Evolutionary conservation across 92 coral and sea anemone species (phyloP), one percentile per base, ranked within the genome.

Genomic region (Umimayanthus kanabou): DNA sequence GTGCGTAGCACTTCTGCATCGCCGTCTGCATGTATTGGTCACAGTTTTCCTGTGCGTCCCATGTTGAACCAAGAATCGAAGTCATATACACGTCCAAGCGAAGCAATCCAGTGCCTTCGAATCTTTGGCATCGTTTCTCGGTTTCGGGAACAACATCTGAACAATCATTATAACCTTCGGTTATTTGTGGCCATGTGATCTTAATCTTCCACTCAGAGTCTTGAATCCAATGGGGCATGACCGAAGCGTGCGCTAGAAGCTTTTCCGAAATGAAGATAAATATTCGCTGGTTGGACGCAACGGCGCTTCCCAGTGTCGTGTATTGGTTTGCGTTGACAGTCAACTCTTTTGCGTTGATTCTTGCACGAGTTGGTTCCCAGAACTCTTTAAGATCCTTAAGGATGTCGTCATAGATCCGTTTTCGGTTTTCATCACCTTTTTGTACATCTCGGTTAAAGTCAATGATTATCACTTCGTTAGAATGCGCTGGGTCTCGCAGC

Each of bases 381-480:
- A 85, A 67, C 47, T 14, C 80, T 66, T 82, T 33, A 18, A 92
- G 67, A 57, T 77, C 86, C 26, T 88, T 58, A n/a, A 84, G 49
- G 28, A 92, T 84, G 74, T 81, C 84, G 4, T 74, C 40, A 37
- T 90, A 90, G 49, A 90, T 92, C 61, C 37, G 85, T 61, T 66
- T 77, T 26, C 82, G 87, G n/a, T 85, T 69, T 4, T 43, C 72
- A 33, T 16, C 39, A 30, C 84, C 84, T 28, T 80, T 39, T 11
- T 89, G 87, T 7, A 89, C 82, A 57, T 92, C 93, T 20, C 91
- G 87, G 66, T 91, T 91, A 76, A 92, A 90, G 79, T 90, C 88
- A 29, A 92, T 90, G 10, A 90, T 39, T 22, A 88, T 76, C 67
- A 92, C 93, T 58, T 92, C 95, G 65, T 85, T 89, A 30, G 89